Conservation (phyloP, 2,888 invertebrate genomes). For the Nyleta sp. region DNA sequence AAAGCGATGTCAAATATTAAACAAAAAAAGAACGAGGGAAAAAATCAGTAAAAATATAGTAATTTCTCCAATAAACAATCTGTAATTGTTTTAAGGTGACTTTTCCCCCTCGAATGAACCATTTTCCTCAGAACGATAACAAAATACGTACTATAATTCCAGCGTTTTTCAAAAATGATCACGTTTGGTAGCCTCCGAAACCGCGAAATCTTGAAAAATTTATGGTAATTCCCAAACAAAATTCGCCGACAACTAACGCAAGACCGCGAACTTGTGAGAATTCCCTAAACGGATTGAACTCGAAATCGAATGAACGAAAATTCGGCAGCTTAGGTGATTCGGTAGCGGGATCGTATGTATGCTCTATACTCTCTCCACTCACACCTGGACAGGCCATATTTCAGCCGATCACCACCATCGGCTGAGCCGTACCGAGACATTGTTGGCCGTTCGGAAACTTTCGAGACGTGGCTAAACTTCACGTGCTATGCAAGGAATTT, state of each 20-base stretch:
- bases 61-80: no score
- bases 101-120: no score
- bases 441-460: conserved; percentile 67
- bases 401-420: conserved; percentile 71
- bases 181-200: neutral
- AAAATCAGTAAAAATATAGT: no score
- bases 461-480: conserved; percentile 65
- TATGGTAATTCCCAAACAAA: conserved; percentile 14
- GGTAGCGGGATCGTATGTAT: neutral
- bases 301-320: conserved; percentile 23
- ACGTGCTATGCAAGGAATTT: conserved; percentile 64
- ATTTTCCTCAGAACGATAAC: no score
- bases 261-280: conserved; percentile 24
- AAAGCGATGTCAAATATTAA: no score
- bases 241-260: conserved; percentile 2
- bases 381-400: conserved; percentile 57
- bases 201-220: conserved; percentile 3
- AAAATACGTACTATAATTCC: no score
- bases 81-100: no score
- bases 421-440: conserved; percentile 65
- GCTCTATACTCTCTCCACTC: conserved; percentile 22
- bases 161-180: neutral
- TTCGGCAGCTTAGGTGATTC: conserved; percentile 34
- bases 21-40: no score
- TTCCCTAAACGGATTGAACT: conserved; percentile 28